phyloP scores from a whole-genome alignment of 2,888 invertebrate genomes.

The Drosophila neutralis region DNA sequence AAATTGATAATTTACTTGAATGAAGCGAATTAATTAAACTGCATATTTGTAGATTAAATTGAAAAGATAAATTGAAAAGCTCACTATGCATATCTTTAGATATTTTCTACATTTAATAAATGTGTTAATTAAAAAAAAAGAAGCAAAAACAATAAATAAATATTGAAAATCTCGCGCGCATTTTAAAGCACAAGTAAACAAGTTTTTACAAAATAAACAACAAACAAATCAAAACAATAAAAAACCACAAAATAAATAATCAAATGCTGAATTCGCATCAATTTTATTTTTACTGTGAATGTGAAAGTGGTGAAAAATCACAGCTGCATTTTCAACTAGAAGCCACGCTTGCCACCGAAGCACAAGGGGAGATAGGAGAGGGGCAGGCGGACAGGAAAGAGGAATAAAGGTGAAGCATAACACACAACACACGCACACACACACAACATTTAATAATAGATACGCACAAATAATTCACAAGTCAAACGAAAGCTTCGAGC shows the following conservation, averaged over 20 bases:
- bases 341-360: conserved; percentile 6
- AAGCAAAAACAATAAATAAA: conserved; percentile 10
- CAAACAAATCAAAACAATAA: conserved; percentile 33
- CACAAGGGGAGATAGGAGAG: not conserved
- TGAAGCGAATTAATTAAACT: not conserved
- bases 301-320: conserved; percentile 68
- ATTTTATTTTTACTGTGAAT: conserved; percentile 56
- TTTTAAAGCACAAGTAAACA: not conserved
- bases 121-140: not conserved
- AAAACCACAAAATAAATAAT: conserved; percentile 29
- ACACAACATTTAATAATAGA: conserved; percentile 16
- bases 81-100: not conserved
- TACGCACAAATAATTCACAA: conserved; percentile 33
- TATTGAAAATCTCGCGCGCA: conserved; percentile 5
- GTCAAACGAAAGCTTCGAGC: conserved; percentile 17
- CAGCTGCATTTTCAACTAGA: conserved; percentile 28
- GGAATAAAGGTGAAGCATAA: conserved; percentile 54
- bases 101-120: not conserved
- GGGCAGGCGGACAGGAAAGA: not conserved
- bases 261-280: conserved; percentile 35
- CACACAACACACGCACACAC: not conserved
- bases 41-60: not conserved
- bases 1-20: conserved; percentile 7
- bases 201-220: conserved; percentile 3
- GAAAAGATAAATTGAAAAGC: not conserved